Evolutionary conservation across 2,888 invertebrate genomes (phyloP).

Genomic region (Oligia latruncula): DNA sequence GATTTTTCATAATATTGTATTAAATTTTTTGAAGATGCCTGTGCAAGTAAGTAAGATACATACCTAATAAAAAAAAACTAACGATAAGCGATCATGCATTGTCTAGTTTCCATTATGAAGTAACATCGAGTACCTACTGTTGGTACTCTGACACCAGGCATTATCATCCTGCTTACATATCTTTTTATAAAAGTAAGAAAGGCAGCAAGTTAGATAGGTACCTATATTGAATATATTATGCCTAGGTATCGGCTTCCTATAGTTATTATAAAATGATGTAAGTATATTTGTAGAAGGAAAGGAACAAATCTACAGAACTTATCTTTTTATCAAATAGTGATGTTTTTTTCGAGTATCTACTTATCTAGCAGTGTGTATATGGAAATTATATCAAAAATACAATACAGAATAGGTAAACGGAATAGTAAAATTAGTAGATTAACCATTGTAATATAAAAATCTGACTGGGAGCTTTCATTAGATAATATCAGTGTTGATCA

Average conservation of each 20-base stretch:
- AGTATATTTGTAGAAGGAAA: not conserved
- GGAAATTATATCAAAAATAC: not conserved
- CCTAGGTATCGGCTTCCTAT: not conserved
- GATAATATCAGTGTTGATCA: not conserved
- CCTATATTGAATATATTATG: not conserved
- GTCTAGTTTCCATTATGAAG: not conserved
- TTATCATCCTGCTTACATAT: not conserved
- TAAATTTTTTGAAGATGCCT: not conserved
- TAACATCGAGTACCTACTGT: not conserved
- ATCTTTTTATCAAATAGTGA: not conserved
- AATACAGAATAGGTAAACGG: not conserved
- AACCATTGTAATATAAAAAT: no score
- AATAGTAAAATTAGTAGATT: not conserved
- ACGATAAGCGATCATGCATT: not conserved
- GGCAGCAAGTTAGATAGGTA: no score
- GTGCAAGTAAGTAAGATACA: not conserved
- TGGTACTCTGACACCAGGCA: not conserved
- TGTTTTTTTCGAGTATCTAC: not conserved
- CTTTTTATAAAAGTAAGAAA: not conserved
- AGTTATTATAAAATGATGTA: not conserved
- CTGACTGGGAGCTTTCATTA: not conserved
- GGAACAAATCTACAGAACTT: not conserved
- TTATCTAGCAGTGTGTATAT: no score
- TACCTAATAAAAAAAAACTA: no score
- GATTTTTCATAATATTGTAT: not conserved